Evolutionary conservation across 1,140 invertebrate species (phyloP).

Genomic region (Sitodiplosis mosellana): DNA sequence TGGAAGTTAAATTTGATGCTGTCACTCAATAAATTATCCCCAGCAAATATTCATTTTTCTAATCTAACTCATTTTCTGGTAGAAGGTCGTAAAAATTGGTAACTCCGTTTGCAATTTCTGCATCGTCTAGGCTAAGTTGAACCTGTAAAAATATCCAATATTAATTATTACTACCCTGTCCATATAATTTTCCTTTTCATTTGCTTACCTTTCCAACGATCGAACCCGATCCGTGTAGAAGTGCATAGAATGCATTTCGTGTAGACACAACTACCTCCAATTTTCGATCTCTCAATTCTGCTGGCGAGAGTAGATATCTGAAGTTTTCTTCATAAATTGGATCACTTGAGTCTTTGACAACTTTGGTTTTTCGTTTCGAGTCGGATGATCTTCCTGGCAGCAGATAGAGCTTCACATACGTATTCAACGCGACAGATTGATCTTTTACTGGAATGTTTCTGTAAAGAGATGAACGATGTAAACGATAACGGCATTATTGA

Average conservation of each 20-base stretch:
- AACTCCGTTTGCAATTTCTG: too few species aligned
- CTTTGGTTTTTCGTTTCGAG: slow-evolving; percentile 75
- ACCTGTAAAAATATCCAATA: too few species aligned
- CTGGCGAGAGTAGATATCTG: slow-evolving; percentile 61
- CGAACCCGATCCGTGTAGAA: too few species aligned
- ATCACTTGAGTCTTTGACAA: slow-evolving; percentile 76
- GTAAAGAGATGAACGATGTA: slow-evolving; percentile 12
- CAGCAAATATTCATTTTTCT: too few species aligned
- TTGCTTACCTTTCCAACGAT: too few species aligned
- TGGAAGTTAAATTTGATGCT: too few species aligned
- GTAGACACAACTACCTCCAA: slow-evolving; percentile 67
- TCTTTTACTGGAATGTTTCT: slow-evolving; percentile 75
- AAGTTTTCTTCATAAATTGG: slow-evolving; percentile 82
- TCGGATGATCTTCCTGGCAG: slow-evolving; percentile 72
- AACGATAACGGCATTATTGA: slow-evolving; percentile 1
- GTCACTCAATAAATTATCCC: too few species aligned
- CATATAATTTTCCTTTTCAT: too few species aligned
- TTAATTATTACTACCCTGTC: too few species aligned
- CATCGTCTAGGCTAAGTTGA: too few species aligned
- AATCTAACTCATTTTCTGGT: too few species aligned
- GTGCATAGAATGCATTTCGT: slow-evolving; percentile 47
- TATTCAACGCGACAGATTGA: slow-evolving; percentile 75
- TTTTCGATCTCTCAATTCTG: slow-evolving; percentile 48
- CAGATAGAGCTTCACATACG: slow-evolving; percentile 85
- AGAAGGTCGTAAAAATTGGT: too few species aligned